Percentiles rank a stretch among this genome's conserved stretches.
These are phyloP conservation scores for Leptura quadrifasciata DNA, from an alignment of 2,888 invertebrate genomes.

Conservation along the genomic window DNA sequence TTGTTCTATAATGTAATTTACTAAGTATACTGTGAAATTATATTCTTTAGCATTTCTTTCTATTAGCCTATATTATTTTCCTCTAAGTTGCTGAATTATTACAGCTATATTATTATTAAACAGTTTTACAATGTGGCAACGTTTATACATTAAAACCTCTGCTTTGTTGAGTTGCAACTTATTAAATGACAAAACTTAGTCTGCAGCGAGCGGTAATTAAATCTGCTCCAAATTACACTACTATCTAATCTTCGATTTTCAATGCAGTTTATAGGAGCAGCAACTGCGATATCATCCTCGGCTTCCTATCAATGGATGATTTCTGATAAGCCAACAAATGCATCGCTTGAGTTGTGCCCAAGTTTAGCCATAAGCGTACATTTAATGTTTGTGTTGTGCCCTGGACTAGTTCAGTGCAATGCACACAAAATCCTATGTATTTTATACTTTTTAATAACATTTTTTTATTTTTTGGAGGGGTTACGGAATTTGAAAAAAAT, in stretches of 20 bases:
- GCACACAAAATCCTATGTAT: no score
- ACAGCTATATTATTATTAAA: no score
- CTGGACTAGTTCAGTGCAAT: background rate
- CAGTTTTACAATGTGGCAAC: constrained; percentile 2
- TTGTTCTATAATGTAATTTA: no score
- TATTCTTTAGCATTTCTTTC: no score
- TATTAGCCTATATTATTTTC: no score
- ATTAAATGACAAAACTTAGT: background rate
- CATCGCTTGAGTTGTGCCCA: background rate
- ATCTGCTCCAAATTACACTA: constrained; percentile 10
- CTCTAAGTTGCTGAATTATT: no score
- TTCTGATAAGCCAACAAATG: constrained; percentile 19
- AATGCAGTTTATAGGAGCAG: constrained; percentile 22
- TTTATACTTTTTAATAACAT: no score
- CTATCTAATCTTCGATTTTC: constrained; percentile 16
- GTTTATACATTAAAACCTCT: background rate
- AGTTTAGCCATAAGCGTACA: background rate
- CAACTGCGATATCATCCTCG: constrained; percentile 6
- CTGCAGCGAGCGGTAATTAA: constrained; percentile 13
- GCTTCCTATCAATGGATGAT: constrained; percentile 3
- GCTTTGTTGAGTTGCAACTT: background rate
- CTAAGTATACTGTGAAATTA: no score
- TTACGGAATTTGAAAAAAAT: no score
- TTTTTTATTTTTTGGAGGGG: no score
- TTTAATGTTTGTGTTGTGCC: background rate